Evolutionary conservation across 2,113 vertebrate species (phyloP).

Genomic region (Lynx canadensis): DNA sequence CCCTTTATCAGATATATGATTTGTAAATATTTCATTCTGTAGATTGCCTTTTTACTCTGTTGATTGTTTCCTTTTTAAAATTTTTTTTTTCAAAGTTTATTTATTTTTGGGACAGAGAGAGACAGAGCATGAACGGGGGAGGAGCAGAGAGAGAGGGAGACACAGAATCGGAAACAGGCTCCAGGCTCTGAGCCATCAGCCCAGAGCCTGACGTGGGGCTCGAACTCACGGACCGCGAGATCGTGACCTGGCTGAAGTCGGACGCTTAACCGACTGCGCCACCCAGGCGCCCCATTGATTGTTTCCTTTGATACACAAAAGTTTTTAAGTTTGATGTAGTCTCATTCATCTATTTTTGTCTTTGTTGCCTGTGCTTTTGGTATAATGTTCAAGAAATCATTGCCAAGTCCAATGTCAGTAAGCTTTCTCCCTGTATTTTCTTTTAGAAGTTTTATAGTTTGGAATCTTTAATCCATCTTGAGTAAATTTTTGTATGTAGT

Average conservation of each 20-base stretch:
- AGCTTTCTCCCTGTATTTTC: not conserved
- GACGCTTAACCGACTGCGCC: too few relatives aligned
- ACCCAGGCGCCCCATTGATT: too few relatives aligned
- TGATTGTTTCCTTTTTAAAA: not conserved
- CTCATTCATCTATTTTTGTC: not conserved
- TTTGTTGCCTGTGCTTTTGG: not conserved
- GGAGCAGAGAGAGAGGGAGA: too few relatives aligned
- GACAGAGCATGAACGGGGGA: too few relatives aligned
- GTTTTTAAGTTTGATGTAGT: not conserved
- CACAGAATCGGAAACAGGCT: too few relatives aligned
- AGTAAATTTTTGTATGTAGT: not conserved
- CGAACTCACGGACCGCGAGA: too few relatives aligned
- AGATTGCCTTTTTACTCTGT: not conserved
- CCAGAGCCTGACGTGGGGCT: too few relatives aligned
- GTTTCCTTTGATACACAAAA: not conserved
- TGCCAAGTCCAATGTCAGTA: not conserved
- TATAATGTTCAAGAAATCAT: not conserved
- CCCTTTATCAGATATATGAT: not conserved
- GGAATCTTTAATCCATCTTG: not conserved
- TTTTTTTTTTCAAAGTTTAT: too few relatives aligned
- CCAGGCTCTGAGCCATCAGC: too few relatives aligned
- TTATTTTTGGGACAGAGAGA: too few relatives aligned
- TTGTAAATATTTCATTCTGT: not conserved
- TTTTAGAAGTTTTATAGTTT: not conserved
- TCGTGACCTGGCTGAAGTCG: too few relatives aligned